A percentile compares a stretch with the other conserved stretches of the same genome.
phyloP scores from a whole-genome alignment of 1,140 invertebrate genomes.

The Drosophila ironensis region DNA sequence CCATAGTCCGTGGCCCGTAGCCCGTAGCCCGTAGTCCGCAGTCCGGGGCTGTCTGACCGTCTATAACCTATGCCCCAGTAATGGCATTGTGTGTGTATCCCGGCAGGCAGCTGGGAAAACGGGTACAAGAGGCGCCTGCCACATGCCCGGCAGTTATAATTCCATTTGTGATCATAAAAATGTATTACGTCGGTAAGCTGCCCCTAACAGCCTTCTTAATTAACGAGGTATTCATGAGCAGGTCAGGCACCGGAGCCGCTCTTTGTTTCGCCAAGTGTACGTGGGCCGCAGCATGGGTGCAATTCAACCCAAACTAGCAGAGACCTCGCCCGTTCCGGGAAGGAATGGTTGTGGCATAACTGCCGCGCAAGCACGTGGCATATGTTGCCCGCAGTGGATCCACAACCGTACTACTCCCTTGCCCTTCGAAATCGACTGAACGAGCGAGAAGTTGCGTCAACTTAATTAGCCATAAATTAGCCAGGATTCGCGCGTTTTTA shows the following conservation, averaged over 20 bases:
- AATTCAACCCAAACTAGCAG: constrained; percentile 7
- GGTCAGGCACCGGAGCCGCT: neutral
- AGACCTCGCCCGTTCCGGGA: neutral
- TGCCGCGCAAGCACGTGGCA: constrained; percentile 37
- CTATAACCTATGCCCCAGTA: constrained; percentile 16
- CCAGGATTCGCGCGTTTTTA: constrained; percentile 52
- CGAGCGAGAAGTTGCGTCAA: constrained; percentile 38
- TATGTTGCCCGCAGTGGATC: constrained; percentile 16
- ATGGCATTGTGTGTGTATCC: constrained; percentile 14
- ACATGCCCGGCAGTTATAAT: constrained; percentile 50
- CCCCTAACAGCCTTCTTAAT: constrained; percentile 63
- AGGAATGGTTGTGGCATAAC: constrained; percentile 22
- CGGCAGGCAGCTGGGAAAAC: neutral
- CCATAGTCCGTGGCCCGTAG: neutral
- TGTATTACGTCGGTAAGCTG: constrained; percentile 60
- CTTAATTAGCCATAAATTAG: constrained; percentile 71
- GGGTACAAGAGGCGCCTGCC: constrained; percentile 5
- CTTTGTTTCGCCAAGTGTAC: constrained; percentile 38
- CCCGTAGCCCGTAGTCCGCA: neutral
- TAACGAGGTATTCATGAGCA: constrained; percentile 48
- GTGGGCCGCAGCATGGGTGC: constrained; percentile 2
- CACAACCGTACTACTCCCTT: neutral
- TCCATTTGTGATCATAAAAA: constrained; percentile 69
- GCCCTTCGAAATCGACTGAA: constrained; percentile 1
- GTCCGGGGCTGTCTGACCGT: constrained; percentile 3